phyloP scores from a whole-genome alignment of 2,888 invertebrate genomes.

The Philereme transversata region DNA sequence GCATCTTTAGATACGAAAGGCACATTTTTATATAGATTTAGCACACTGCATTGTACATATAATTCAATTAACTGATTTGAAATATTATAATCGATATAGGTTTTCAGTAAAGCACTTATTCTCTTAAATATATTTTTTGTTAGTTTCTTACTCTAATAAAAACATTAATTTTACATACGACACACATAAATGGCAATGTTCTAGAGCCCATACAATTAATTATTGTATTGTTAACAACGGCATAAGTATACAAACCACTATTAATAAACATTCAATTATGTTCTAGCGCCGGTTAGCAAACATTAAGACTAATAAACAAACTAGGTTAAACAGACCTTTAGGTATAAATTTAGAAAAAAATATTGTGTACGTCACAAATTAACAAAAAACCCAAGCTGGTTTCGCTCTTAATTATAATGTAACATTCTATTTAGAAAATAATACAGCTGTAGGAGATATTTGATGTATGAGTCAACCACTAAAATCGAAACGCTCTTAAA shows the following conservation, averaged over 20 bases:
- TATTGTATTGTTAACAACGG: slow-evolving; percentile 12
- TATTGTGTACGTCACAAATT: background rate
- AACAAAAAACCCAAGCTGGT: no score
- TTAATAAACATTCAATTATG: background rate
- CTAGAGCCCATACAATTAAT: slow-evolving; percentile 12
- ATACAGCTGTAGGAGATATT: no score
- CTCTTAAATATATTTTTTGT: background rate
- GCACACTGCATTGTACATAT: background rate
- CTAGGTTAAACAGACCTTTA: no score
- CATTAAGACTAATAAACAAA: background rate
- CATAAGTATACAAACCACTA: slow-evolving; percentile 3
- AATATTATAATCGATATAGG: no score
- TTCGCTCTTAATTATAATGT: no score
- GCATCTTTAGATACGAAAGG: slow-evolving; percentile 9
- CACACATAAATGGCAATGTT: slow-evolving; percentile 21
- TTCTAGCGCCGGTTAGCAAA: background rate
- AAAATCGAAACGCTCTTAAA: no score
- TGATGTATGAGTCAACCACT: no score
- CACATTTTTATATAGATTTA: slow-evolving; percentile 5
- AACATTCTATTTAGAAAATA: no score
- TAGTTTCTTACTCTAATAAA: slow-evolving; percentile 2
- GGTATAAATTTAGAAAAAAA: background rate
- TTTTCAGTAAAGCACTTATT: slow-evolving; percentile 1
- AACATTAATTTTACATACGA: background rate
- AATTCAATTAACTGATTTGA: no score